Base-by-base conservation (phyloP, 2,888 invertebrate genomes). In the Drosophila ezoana region DNA sequence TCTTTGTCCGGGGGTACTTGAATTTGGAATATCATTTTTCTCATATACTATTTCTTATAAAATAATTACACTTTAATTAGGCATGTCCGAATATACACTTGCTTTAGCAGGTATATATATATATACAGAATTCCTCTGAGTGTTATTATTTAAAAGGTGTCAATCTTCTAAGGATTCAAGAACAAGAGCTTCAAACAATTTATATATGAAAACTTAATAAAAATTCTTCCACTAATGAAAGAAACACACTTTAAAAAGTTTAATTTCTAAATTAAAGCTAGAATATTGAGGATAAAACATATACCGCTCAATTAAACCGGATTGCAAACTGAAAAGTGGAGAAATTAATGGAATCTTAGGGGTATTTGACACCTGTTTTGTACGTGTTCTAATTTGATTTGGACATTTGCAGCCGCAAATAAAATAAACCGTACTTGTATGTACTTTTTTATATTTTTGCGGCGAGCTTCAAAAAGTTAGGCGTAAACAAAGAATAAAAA, bases 321-420 rank as follows among this genome's bases (percentile, higher is more conserved):
- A 5, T 35, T 8, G 11, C 33, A 6, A 16, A 6, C 28, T 10
- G 9, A 33, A 16, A 32, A 32, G 28, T 37, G 56, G 2, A 6
- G 9, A 28, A 18, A 40, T 10, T 18, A 16, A 4, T 18, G n/a
- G 11, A 28, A 40, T 33, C 4, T 20, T 32, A 2, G 11, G 11
- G 2, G 4, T 11, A 11, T 33, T 8, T 23, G 5, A 23, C 32
- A 33, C 16, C 13, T 18, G 14, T 43, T 62, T 28, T 16, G 37
- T 13, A 13, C 37, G 40, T 41, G 49, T 51, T 49, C 16, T 76
- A 74, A 74, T 76, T 74, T 53, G 53, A 72, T 74, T 74, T 60
- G 32, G 37, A 44, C 41, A 20, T 18, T 33, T 8, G 28, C 20
- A 37, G 43, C 49, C 37, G 45, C 45, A 51, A 38, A 40, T 37